phyloP scores from a whole-genome alignment of 2,797 vertebrate species.

The Nyctalus aviator region DNA sequence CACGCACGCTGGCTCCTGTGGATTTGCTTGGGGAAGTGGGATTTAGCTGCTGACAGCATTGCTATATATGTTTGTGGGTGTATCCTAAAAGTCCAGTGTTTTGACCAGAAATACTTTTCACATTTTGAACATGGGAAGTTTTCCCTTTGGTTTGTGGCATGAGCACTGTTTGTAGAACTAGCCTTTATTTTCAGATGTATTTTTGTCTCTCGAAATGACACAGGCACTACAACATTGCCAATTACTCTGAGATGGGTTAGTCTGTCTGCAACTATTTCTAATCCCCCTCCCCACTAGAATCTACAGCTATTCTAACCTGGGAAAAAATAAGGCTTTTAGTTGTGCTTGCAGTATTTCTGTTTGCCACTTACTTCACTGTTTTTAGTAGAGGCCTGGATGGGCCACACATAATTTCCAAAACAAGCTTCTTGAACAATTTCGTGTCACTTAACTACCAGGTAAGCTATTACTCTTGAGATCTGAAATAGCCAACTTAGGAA shows the following conservation, averaged over 20 bases:
- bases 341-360: not conserved
- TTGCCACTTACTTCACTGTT: not conserved
- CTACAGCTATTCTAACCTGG: slow-evolving; percentile 38
- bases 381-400: not conserved
- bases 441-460: not conserved
- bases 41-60: not conserved
- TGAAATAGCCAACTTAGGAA: not conserved
- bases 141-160: slow-evolving; percentile 67
- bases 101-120: slow-evolving; percentile 56
- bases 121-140: slow-evolving; percentile 64
- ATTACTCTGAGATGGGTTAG: slow-evolving; percentile 34
- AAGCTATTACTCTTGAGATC: not conserved
- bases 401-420: not conserved
- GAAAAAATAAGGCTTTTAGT: not conserved
- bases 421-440: slow-evolving; percentile 17
- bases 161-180: slow-evolving; percentile 53
- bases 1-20: not conserved
- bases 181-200: slow-evolving; percentile 60
- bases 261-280: slow-evolving; percentile 23
- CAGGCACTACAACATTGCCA: slow-evolving; percentile 35
- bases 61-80: not conserved
- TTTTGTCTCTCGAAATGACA: slow-evolving; percentile 68
- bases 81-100: slow-evolving; percentile 9
- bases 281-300: not conserved
- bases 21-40: slow-evolving; percentile 49